phyloP scores from a whole-genome alignment of 2,113 vertebrate genomes.

The Lichenostomus cassidix region DNA sequence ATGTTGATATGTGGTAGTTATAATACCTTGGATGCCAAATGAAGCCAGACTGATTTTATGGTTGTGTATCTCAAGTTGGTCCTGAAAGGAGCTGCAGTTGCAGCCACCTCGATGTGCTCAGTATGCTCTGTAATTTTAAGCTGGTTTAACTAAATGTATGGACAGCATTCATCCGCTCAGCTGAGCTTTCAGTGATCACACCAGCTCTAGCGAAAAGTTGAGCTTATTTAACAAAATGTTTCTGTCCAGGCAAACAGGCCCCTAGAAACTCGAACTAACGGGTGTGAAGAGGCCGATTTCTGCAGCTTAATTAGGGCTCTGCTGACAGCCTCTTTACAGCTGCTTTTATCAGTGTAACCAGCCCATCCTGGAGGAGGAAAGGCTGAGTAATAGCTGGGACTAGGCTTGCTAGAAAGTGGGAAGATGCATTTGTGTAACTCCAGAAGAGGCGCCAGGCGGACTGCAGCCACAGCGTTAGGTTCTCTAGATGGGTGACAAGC shows the following conservation, averaged over 20 bases:
- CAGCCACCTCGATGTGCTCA: not conserved
- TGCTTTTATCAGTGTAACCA: not conserved
- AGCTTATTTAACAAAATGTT: not conserved
- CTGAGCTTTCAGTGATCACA: accelerated
- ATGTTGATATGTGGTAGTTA: not conserved
- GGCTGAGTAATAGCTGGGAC: not conserved
- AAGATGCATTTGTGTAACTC: not conserved
- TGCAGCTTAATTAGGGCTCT: not conserved
- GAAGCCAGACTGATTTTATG: not conserved
- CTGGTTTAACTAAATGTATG: not conserved
- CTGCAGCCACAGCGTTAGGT: not conserved
- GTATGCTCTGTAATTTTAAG: not conserved
- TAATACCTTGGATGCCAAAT: not conserved
- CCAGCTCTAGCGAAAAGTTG: not conserved
- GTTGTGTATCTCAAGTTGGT: not conserved
- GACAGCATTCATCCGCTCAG: not conserved
- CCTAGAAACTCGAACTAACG: not conserved
- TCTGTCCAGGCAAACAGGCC: not conserved
- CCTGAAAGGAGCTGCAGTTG: not conserved
- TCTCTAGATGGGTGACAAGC: not conserved
- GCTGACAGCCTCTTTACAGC: not conserved
- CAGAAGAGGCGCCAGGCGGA: accelerated
- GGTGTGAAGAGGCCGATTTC: not conserved
- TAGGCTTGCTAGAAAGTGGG: not conserved
- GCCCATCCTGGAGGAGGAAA: not conserved